Evolutionary conservation across 2,113 vertebrate species (phyloP).

Genomic region (Vireo altiloquus): DNA sequence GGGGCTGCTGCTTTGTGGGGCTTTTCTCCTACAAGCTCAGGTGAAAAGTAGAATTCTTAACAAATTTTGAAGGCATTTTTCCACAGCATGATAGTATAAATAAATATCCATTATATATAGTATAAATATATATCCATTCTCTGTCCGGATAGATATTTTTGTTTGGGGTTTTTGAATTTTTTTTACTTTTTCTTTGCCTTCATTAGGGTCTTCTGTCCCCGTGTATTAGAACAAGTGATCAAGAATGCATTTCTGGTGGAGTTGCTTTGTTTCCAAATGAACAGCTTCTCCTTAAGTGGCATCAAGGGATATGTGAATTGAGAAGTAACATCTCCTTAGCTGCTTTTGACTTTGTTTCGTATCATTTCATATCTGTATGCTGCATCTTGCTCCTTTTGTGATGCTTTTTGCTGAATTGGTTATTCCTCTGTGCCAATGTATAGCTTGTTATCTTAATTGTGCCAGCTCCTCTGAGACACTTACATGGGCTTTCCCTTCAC

Average conservation of each 20-base stretch:
- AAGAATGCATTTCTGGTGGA: not conserved
- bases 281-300: not conserved
- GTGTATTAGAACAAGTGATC: not conserved
- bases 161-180: too few relatives aligned
- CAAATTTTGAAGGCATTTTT: not conserved
- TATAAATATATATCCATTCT: not conserved
- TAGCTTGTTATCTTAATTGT: not conserved
- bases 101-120: too few relatives aligned
- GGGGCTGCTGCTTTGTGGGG: not conserved
- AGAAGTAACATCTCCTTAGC: not conserved
- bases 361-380: not conserved
- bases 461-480: not conserved
- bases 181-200: not conserved
- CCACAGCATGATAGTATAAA: not conserved
- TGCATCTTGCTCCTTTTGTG: not conserved
- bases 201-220: not conserved
- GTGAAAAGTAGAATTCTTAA: not conserved
- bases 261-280: not conserved
- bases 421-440: not conserved
- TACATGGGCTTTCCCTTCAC: not conserved
- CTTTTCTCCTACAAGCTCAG: not conserved
- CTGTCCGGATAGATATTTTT: not conserved
- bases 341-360: not conserved
- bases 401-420: not conserved
- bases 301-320: not conserved